These are phyloP conservation scores for Masticophis lateralis DNA, from an alignment of 2,797 vertebrate species.

Conservation along the genomic window DNA sequence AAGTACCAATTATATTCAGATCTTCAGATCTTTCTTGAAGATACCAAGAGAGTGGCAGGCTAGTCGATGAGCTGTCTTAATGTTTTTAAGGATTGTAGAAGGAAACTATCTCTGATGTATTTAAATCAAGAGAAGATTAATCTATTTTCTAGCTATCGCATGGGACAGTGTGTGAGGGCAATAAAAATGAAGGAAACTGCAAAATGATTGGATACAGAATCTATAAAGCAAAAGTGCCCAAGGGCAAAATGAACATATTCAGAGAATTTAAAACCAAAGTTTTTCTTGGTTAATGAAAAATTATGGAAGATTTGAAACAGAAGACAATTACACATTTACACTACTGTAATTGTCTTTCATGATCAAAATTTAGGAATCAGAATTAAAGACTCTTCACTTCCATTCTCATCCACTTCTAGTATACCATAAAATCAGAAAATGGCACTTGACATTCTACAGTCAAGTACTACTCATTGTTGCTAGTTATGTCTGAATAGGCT, in stretches of 20 bases:
- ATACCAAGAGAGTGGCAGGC: background rate
- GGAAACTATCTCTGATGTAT: background rate
- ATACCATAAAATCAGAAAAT: background rate
- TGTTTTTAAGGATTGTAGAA: constrained; percentile 1
- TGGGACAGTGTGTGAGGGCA: constrained; percentile 12
- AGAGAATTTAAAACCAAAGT: background rate
- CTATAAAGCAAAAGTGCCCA: background rate
- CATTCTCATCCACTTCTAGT: background rate
- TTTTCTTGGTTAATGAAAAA: constrained; percentile 27
- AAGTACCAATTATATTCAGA: background rate
- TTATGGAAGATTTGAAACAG: background rate
- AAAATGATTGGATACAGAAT: background rate
- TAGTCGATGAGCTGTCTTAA: background rate
- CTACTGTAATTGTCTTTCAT: constrained; percentile 11
- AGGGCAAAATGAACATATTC: background rate
- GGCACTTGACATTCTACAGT: background rate
- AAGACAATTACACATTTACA: background rate
- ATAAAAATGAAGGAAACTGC: constrained; percentile 25
- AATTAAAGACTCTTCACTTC: background rate
- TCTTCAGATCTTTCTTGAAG: background rate
- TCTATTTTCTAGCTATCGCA: background rate
- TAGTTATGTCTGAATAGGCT: background rate
- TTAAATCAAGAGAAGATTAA: constrained; percentile 27
- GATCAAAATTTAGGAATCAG: background rate
- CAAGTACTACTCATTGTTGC: background rate